Evolutionary conservation across 2,888 invertebrate species (phyloP), one percentile per base, ranked within the genome.

Genomic region (Hecatera dysodea): DNA sequence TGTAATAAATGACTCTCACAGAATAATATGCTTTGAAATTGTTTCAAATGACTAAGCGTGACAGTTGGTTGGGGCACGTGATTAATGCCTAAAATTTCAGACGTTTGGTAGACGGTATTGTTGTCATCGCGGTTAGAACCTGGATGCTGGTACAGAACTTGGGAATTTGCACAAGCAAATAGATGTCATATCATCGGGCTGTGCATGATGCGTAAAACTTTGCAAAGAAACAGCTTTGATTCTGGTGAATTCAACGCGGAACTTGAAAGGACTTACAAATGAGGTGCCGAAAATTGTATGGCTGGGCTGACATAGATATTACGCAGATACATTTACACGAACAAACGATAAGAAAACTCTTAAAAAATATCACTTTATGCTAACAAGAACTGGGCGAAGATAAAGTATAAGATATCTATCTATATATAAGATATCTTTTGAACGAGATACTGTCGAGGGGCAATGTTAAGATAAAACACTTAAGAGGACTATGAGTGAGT

Each of bases 301-400:
- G 11, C 7, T 53, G 15, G 11, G 39, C 53, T 50, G 56, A 67
- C 59, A 59, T 68, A 67, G 67, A 75, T 71, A 76, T 62, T 55
- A 62, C 29, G 29, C 75, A 80, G 80, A 63, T 72, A n/a, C n/a
- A 80, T 80, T 68, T 72, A 71, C 70, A 77, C 48, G 69, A 65
- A 63, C 67, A 57, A 67, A 76, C 71, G 71, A 85, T 83, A 82
- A 83, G 68, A 71, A 69, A 64, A 62, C 63, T 72, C 67, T 73
- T 64, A 53, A 70, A 73, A 75, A 74, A 63, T n/a, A 72, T 67
- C 57, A 74, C 74, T 67, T 24, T 75, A 72, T 55, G 70, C 62
- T 75, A 72, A 68, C 15, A 68, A 79, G 62, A 57, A 24, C 27
- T 48, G 42, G 22, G 19, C 2, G 39, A 57, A 65, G 55, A 81